A percentile compares a stretch with the other conserved stretches of the same genome.
Conservation (phyloP, 2,797 vertebrate genomes). For the Simalia tracyae region DNA sequence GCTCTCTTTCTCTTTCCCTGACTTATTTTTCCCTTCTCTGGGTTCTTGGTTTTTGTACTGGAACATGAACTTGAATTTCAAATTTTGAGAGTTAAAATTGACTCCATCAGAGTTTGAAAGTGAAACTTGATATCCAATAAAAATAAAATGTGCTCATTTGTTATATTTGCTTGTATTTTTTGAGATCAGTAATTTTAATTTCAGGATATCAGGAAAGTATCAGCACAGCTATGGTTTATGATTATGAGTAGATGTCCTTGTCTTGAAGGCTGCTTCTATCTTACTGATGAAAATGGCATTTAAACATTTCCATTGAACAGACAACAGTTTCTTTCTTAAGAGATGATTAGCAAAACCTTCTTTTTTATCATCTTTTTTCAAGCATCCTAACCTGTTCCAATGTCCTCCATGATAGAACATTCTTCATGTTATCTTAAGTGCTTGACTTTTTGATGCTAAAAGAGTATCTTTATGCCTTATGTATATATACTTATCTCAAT, state of each 20-base stretch:
- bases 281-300: not conserved
- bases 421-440: conserved; percentile 40
- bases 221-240: not conserved
- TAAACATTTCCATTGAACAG: not conserved
- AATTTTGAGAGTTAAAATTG: not conserved
- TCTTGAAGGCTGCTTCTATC: not conserved
- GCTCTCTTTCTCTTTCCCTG: not conserved
- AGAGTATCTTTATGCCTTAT: not conserved
- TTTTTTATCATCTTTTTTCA: not conserved
- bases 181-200: not conserved
- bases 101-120: not conserved
- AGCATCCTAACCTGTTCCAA: not conserved
- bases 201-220: not conserved
- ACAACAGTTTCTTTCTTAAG: not conserved
- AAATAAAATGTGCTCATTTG: not conserved
- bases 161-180: not conserved
- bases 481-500: conserved; percentile 9
- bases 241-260: not conserved
- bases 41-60: not conserved
- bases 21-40: not conserved
- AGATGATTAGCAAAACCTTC: not conserved
- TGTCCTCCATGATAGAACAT: conserved; percentile 37
- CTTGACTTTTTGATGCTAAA: conserved; percentile 26
- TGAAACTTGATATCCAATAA: not conserved
- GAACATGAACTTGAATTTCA: not conserved